phyloP scores from a whole-genome alignment of 1,140 invertebrate species.

The Heliconius hewitsoni region DNA sequence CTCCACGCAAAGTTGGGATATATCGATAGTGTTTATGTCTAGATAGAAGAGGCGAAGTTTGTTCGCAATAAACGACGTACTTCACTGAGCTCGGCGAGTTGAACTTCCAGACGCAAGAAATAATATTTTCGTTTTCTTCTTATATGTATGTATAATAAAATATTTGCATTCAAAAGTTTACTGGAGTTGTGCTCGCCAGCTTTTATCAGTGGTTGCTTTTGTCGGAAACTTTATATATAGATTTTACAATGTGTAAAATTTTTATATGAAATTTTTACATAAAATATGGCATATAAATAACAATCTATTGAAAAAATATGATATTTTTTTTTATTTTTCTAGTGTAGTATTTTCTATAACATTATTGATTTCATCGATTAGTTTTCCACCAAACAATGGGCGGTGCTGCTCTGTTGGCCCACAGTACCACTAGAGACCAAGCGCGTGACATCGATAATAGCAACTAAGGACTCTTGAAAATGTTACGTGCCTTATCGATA shows the following conservation, averaged over 20 bases:
- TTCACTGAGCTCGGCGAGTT: background rate
- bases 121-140: background rate
- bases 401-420: conserved; percentile 65
- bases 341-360: background rate
- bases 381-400: conserved; percentile 40
- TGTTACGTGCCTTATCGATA: conserved; percentile 65
- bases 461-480: conserved; percentile 56
- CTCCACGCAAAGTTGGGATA: conserved; percentile 26
- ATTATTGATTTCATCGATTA: conserved; percentile 27
- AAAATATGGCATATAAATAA: background rate
- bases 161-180: background rate
- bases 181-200: background rate
- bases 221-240: background rate
- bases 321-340: background rate
- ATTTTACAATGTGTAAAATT: background rate
- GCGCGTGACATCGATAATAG: conserved; percentile 67
- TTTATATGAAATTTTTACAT: background rate
- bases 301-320: background rate
- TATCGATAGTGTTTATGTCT: conserved; percentile 36
- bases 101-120: background rate
- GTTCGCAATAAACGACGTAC: conserved; percentile 4
- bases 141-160: background rate
- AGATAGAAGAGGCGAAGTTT: background rate
- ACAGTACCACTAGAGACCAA: conserved; percentile 53
- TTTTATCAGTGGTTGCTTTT: conserved; percentile 6